Conservation (phyloP, 2,888 invertebrate genomes). For the Pseudococcus viburni region DNA sequence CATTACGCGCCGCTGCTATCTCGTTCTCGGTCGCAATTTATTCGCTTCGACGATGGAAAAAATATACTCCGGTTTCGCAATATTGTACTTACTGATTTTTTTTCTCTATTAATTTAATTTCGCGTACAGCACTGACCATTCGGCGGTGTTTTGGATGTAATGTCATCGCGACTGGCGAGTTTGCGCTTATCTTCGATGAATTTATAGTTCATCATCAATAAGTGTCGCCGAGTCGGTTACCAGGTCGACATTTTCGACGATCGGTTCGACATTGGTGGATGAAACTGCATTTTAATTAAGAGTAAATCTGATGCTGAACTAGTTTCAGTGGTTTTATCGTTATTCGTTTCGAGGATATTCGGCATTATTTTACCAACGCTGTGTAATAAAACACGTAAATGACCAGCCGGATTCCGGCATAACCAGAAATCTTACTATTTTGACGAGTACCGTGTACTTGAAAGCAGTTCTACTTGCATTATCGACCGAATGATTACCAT, state of each 20-base stretch:
- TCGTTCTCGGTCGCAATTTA: background rate
- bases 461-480: constrained; percentile 5
- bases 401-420: background rate
- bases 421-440: constrained; percentile 4
- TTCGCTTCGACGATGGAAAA: constrained; percentile 5
- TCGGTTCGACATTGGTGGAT: background rate
- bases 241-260: background rate
- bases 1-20: background rate
- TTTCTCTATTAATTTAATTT: background rate
- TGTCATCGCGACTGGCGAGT: background rate
- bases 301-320: background rate
- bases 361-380: background rate
- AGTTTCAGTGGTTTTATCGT: background rate
- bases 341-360: background rate
- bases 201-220: constrained; percentile 20
- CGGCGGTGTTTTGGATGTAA: background rate
- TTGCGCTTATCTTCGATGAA: background rate
- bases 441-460: background rate
- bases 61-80: background rate
- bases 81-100: background rate
- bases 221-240: background rate
- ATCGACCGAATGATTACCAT: background rate
- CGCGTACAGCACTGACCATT: background rate
- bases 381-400: constrained; percentile 12
- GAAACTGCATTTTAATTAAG: background rate